Conservation (phyloP, 2,113 vertebrate species). For the Henicopernis longicauda region DNA sequence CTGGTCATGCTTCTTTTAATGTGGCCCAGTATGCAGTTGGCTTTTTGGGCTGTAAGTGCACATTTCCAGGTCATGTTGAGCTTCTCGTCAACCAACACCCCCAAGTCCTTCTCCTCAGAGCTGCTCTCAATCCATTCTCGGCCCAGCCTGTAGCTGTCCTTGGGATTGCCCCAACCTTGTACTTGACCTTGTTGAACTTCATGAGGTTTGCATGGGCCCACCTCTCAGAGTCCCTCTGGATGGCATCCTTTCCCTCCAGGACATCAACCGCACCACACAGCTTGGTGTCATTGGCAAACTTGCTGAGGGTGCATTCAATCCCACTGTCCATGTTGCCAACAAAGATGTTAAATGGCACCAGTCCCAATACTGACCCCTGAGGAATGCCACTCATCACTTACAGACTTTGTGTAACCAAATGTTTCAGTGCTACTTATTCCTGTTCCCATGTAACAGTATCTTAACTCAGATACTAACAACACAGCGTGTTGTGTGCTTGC, state of each 20-base stretch:
- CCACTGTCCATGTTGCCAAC: accelerated
- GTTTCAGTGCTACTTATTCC: neutral
- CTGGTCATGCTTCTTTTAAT: neutral
- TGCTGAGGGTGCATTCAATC: neutral
- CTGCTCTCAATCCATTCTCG: neutral
- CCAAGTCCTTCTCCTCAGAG: neutral
- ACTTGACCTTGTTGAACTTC: neutral
- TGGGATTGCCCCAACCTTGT: neutral
- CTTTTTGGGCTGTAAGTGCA: neutral
- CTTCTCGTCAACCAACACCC: neutral
- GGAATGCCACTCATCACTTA: neutral
- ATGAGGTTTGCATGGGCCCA: accelerated
- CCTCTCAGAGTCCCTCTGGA: neutral
- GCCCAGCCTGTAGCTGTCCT: neutral
- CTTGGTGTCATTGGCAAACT: neutral
- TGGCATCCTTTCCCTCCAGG: neutral
- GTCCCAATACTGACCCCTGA: neutral
- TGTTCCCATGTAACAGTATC: neutral
- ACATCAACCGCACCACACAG: accelerated
- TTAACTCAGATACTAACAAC: neutral
- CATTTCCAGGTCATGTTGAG: no score
- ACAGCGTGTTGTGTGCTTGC: neutral
- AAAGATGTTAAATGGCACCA: neutral
- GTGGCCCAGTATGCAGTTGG: no score
- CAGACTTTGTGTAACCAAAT: neutral